These are phyloP conservation scores for Dysidea cf. avara DNA, from an alignment of 37 sponge, comb jelly and placozoan genomes.

Conservation along the genomic window DNA sequence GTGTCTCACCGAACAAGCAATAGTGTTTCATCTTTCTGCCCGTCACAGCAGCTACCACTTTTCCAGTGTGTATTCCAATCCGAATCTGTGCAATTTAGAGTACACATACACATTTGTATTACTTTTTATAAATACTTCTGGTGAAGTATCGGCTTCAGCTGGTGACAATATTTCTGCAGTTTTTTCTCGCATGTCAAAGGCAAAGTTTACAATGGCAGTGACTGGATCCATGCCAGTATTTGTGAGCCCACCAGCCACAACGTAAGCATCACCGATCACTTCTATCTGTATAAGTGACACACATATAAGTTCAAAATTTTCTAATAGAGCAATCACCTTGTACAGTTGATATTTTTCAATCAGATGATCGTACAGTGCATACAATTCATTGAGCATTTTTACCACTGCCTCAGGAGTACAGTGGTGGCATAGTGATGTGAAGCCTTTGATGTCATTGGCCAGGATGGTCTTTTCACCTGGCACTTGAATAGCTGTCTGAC, in stretches of 20 bases:
- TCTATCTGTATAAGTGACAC: constrained; percentile 56
- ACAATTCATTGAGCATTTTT: constrained; percentile 70
- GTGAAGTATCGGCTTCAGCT: too few relatives aligned
- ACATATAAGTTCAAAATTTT: background rate
- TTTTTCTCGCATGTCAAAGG: constrained; percentile 66
- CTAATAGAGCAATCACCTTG: constrained; percentile 44
- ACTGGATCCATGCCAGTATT: constrained; percentile 42
- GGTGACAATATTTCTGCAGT: constrained; percentile 23
- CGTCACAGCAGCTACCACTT: constrained; percentile 89
- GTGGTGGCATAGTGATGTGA: constrained; percentile 67
- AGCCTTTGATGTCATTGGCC: constrained; percentile 88
- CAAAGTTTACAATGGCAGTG: constrained; percentile 56
- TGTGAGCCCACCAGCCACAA: constrained; percentile 79
- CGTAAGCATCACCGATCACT: constrained; percentile 89
- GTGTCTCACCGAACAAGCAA: constrained; percentile 96
- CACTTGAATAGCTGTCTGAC: background rate
- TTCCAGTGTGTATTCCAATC: constrained; percentile 93
- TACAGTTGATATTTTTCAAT: constrained; percentile 69
- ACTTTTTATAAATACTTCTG: too few relatives aligned
- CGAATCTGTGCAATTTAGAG: constrained; percentile 46
- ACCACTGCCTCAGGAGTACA: constrained; percentile 72
- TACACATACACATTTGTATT: too few relatives aligned
- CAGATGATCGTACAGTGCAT: constrained; percentile 62
- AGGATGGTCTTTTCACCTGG: constrained; percentile 49
- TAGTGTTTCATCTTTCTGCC: constrained; percentile 92